phyloP scores from a whole-genome alignment of 2,797 vertebrate genomes.

The Propithecus deckenii region DNA sequence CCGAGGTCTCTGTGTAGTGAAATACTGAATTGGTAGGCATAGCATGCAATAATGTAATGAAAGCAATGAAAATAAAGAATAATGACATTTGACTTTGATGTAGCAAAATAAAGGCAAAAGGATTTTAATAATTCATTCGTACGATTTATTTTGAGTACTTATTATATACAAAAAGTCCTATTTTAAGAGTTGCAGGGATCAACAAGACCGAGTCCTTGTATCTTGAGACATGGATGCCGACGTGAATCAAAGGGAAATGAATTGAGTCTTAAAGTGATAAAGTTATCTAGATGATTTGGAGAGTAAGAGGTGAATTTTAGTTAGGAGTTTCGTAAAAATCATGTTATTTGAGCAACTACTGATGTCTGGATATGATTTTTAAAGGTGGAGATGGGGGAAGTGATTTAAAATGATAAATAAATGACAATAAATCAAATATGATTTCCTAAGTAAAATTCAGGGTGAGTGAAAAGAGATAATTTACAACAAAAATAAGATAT shows the following conservation, averaged over 20 bases:
- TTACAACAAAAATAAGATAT: not conserved
- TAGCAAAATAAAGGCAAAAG: conserved; percentile 27
- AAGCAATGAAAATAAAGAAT: conserved; percentile 12
- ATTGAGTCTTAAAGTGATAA: not conserved
- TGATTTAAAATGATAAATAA: not conserved
- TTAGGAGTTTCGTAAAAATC: not conserved
- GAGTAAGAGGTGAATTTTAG: not conserved
- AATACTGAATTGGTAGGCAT: not conserved
- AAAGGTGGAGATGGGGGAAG: not conserved
- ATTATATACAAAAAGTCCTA: not conserved
- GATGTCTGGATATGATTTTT: not conserved
- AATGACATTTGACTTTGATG: not conserved
- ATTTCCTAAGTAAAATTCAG: not conserved
- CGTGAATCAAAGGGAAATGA: not conserved
- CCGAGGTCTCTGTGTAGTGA: not conserved
- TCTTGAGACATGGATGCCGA: not conserved
- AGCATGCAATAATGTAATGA: not conserved
- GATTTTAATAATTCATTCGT: not conserved
- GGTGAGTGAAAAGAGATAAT: not conserved
- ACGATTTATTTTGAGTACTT: not conserved
- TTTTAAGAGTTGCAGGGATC: not conserved
- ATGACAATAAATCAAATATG: not conserved
- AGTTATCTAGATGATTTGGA: not conserved
- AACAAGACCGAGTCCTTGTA: not conserved
- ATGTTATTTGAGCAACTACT: not conserved